These are phyloP conservation scores for Nymphicus hollandicus DNA, from an alignment of 2,113 vertebrate species.

Conservation along the genomic window DNA sequence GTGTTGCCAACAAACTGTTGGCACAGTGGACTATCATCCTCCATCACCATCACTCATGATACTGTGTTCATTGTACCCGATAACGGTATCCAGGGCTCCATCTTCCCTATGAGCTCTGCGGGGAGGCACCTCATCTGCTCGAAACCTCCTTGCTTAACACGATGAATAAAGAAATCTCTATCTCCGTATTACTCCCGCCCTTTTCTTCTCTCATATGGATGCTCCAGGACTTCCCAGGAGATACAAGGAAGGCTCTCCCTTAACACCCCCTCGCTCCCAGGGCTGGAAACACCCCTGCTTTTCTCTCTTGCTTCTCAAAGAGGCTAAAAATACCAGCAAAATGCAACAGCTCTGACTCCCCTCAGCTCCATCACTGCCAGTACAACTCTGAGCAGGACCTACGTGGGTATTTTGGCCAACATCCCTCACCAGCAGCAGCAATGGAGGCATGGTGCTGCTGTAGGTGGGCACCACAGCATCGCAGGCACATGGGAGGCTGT, in stretches of 20 bases:
- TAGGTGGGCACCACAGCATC: rapidly evolving
- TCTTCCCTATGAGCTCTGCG: conserved; percentile 7
- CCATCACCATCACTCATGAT: background rate
- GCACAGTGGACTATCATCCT: background rate
- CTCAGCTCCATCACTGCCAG: background rate
- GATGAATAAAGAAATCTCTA: background rate
- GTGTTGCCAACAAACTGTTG: background rate
- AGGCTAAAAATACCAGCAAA: background rate
- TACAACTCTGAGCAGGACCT: background rate
- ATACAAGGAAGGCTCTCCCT: background rate
- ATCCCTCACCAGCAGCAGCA: background rate
- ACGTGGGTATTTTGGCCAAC: background rate
- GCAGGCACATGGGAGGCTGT: rapidly evolving
- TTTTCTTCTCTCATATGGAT: background rate
- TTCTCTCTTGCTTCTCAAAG: background rate
- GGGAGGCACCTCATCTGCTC: background rate
- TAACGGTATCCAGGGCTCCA: background rate
- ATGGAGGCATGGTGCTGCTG: rapidly evolving
- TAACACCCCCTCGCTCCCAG: background rate
- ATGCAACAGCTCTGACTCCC: background rate
- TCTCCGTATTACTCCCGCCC: rapidly evolving
- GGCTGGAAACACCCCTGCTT: background rate
- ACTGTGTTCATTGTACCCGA: background rate
- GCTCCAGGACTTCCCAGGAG: background rate
- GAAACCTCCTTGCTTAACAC: background rate